A percentile compares a stretch with the other conserved stretches of the same genome.
Conservation (phyloP, 2,888 invertebrate species). For the Synanthedon formicaeformis region DNA sequence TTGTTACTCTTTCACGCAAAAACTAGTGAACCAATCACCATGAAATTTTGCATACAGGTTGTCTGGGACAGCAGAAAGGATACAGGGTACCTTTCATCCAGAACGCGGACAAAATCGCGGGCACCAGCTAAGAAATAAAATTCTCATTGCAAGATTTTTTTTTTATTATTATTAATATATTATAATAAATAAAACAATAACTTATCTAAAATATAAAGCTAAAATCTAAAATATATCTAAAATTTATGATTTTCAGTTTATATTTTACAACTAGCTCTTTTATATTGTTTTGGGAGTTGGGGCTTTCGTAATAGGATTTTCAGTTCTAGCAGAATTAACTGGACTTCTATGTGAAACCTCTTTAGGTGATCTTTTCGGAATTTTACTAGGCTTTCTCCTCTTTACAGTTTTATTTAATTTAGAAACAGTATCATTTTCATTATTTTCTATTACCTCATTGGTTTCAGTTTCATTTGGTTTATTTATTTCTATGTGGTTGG, state of each 20-base stretch:
- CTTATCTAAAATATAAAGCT: constrained; percentile 19
- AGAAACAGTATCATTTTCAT: neutral
- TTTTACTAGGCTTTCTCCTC: constrained; percentile 20
- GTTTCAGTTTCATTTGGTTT: too few relatives aligned
- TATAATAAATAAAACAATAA: constrained; percentile 18
- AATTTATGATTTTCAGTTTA: constrained; percentile 18
- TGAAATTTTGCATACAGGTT: too few relatives aligned
- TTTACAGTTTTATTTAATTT: neutral
- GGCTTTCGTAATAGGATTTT: constrained; percentile 1
- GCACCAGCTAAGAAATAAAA: neutral
- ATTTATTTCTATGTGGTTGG: too few relatives aligned
- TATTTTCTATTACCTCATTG: too few relatives aligned
- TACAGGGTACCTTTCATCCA: too few relatives aligned
- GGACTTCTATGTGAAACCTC: constrained; percentile 1
- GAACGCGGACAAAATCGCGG: too few relatives aligned
- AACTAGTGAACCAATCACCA: too few relatives aligned
- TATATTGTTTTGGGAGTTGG: constrained; percentile 24
- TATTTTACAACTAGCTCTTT: constrained; percentile 6
- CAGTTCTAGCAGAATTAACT: neutral
- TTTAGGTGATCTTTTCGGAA: constrained; percentile 21
- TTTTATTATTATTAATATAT: constrained; percentile 5
- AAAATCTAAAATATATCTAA: too few relatives aligned
- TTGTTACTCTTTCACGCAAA: too few relatives aligned
- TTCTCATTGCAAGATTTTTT: neutral
- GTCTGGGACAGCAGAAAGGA: too few relatives aligned